These are phyloP conservation scores for Charina bottae DNA, from an alignment of 2,113 vertebrate genomes.

Conservation along the genomic window DNA sequence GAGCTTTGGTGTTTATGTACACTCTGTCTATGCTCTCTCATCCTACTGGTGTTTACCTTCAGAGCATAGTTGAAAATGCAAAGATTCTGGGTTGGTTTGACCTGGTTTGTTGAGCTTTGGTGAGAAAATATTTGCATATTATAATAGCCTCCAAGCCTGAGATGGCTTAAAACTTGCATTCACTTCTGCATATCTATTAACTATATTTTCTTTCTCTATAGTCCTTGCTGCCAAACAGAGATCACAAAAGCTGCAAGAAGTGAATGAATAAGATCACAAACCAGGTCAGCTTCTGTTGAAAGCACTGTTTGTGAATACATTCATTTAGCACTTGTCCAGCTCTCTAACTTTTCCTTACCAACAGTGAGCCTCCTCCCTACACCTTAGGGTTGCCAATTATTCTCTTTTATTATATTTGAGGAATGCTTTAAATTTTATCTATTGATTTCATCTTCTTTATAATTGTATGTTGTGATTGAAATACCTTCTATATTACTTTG, in stretches of 20 bases:
- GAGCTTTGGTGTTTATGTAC: background rate
- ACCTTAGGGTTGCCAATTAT: constrained; percentile 29
- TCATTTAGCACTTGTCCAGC: constrained; percentile 29
- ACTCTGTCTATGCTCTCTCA: background rate
- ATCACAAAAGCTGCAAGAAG: constrained; percentile 10
- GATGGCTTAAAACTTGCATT: background rate
- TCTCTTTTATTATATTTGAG: constrained; percentile 5
- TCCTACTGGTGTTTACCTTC: background rate
- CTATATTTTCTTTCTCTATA: background rate
- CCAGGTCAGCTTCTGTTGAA: constrained; percentile 31
- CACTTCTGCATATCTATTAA: constrained; percentile 2
- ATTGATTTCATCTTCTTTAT: constrained; percentile 26
- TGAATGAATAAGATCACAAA: constrained; percentile 41
- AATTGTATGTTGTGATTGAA: constrained; percentile 30
- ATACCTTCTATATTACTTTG: constrained; percentile 23
- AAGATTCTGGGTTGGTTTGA: background rate
- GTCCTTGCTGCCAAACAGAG: constrained; percentile 2
- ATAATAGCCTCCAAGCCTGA: background rate
- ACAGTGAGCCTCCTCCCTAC: background rate
- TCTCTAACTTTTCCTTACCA: constrained; percentile 6
- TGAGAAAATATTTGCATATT: background rate
- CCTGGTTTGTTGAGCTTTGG: background rate
- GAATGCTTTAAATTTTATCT: background rate
- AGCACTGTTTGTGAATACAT: background rate
- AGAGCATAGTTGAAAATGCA: background rate